Percentiles rank a stretch among this genome's conserved stretches.
Evolutionary conservation across 2,113 vertebrate genomes (phyloP).

Genomic region (Nothocercus nigrocapillus): DNA sequence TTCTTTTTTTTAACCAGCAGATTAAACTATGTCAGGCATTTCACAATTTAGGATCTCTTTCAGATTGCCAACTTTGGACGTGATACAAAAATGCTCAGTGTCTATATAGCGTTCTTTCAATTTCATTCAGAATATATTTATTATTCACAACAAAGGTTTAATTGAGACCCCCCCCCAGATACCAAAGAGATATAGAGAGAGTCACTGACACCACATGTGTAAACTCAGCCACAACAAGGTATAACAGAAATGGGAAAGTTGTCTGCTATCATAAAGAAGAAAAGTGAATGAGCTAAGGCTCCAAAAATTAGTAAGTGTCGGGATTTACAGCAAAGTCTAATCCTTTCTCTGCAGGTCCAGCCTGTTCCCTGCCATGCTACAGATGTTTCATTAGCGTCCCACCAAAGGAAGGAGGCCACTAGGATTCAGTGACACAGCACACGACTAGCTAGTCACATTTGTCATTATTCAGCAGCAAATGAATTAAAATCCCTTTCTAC

Average conservation of each 20-base stretch:
- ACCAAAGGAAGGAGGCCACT: neutral
- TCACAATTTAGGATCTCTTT: neutral
- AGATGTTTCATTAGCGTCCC: neutral
- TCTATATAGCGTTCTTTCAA: neutral
- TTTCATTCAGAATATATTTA: conserved; percentile 7
- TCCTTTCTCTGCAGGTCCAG: neutral
- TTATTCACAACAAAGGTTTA: conserved; percentile 20
- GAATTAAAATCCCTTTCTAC: neutral
- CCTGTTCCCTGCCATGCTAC: neutral
- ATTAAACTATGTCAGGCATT: conserved; percentile 19
- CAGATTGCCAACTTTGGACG: neutral
- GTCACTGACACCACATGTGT: neutral
- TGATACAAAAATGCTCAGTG: neutral
- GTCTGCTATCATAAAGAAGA: neutral
- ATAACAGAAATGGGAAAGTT: neutral
- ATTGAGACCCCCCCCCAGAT: neutral
- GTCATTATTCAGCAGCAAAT: neutral
- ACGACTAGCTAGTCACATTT: neutral
- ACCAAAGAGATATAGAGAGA: neutral
- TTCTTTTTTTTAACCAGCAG: neutral
- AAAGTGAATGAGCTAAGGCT: neutral
- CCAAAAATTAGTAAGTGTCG: neutral
- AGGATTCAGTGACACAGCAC: neutral
- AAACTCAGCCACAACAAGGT: neutral
- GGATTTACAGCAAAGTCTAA: neutral